Evolutionary conservation across 1,140 invertebrate genomes (phyloP).

Genomic region (Nixonia krombeini): DNA sequence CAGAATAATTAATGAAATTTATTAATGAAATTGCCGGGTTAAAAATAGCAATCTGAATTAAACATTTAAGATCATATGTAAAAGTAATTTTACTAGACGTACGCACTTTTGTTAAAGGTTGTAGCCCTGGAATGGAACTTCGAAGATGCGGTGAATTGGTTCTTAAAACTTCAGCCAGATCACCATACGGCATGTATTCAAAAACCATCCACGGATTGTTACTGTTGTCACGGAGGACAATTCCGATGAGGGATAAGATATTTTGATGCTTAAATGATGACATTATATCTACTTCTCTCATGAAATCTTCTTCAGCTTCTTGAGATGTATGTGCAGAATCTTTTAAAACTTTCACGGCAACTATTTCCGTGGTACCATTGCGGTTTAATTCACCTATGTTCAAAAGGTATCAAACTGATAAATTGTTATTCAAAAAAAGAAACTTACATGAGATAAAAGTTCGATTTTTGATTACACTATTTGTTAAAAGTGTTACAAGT

Average conservation of each 20-base stretch:
- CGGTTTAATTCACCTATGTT: slow-evolving; percentile 73
- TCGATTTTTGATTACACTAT: no score
- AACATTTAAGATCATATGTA: no score
- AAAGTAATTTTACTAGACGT: background rate
- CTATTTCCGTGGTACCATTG: slow-evolving; percentile 72
- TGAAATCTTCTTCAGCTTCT: slow-evolving; percentile 88
- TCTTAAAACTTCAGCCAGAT: slow-evolving; percentile 86
- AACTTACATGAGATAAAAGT: no score
- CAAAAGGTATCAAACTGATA: background rate
- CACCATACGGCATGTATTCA: slow-evolving; percentile 92
- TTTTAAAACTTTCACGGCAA: slow-evolving; percentile 91
- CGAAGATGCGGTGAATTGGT: slow-evolving; percentile 73
- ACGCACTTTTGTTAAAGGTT: slow-evolving; percentile 67
- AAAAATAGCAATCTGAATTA: no score
- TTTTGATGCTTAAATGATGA: slow-evolving; percentile 89
- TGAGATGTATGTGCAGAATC: slow-evolving; percentile 81
- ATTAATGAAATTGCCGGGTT: no score
- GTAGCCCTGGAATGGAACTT: slow-evolving; percentile 60
- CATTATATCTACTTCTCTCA: slow-evolving; percentile 92
- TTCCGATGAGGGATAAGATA: slow-evolving; percentile 87
- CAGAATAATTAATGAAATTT: no score
- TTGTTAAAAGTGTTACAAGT: no score
- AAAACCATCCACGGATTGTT: slow-evolving; percentile 92
- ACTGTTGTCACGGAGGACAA: slow-evolving; percentile 80
- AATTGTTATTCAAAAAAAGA: no score